Evolutionary conservation across 2,113 vertebrate genomes (phyloP).

Genomic region (Bambusicola thoracicus): DNA sequence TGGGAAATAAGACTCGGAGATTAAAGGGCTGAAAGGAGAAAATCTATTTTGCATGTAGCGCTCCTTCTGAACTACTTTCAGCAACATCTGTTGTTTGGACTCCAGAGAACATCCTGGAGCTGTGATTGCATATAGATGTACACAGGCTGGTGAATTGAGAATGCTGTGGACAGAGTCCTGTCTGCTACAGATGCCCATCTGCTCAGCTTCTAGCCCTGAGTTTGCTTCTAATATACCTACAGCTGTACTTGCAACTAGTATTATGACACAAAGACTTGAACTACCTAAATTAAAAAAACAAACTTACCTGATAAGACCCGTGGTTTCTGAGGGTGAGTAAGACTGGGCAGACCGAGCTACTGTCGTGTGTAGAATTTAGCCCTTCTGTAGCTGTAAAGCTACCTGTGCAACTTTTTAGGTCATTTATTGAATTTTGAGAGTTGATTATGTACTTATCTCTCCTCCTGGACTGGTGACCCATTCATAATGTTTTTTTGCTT

Average conservation of each 20-base stretch:
- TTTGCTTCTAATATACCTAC: neutral
- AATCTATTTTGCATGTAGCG: neutral
- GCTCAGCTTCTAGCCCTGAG: neutral
- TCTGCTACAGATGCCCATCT: conserved; percentile 10
- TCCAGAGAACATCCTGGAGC: conserved; percentile 14
- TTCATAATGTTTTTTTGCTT: neutral
- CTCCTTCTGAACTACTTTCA: neutral
- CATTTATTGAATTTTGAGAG: neutral
- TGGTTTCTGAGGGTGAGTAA: neutral
- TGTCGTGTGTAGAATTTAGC: neutral
- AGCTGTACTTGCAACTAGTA: neutral
- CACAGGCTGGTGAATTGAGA: neutral
- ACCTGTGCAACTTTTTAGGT: neutral
- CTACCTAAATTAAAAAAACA: neutral
- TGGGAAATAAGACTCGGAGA: conserved; percentile 11
- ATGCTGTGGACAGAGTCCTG: neutral
- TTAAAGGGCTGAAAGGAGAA: conserved; percentile 42
- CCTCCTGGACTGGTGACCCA: neutral
- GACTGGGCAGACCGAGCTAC: neutral
- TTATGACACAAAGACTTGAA: neutral
- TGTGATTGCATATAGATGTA: neutral
- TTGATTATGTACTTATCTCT: neutral
- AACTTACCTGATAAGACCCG: neutral
- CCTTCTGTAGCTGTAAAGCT: neutral
- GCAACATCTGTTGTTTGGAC: conserved; percentile 32